These are phyloP conservation scores for Orycteropus afer DNA, from an alignment of 2,113 vertebrate genomes.

Conservation along the genomic window DNA sequence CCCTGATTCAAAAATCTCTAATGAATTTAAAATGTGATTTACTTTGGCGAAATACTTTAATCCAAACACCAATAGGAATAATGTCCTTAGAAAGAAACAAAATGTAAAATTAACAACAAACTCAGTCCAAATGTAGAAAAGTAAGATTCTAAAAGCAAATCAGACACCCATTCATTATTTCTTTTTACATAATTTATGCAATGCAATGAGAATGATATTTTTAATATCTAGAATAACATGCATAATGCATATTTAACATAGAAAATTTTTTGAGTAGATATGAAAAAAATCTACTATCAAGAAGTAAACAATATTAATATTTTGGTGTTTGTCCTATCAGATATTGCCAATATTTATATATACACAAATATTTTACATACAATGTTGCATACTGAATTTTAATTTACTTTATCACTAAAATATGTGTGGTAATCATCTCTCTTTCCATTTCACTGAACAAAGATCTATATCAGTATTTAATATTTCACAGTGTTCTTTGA, in stretches of 20 bases:
- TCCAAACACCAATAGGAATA: no score
- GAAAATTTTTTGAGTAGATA: background rate
- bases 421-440: no score
- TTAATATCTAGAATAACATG: background rate
- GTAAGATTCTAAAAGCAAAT: background rate
- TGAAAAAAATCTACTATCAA: background rate
- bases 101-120: background rate
- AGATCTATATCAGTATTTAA: no score
- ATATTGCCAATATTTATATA: background rate
- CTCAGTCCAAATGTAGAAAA: background rate
- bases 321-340: background rate
- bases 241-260: background rate
- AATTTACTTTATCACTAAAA: no score
- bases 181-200: background rate
- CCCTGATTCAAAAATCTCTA: no score
- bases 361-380: no score
- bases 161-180: background rate
- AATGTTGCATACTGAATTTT: no score
- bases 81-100: background rate
- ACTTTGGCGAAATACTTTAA: no score
- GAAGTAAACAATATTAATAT: background rate
- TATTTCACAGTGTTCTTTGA: no score
- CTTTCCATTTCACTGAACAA: no score
- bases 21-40: no score
- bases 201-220: background rate